Conservation (phyloP, 92 coral and sea anemone genomes). For the Blastomussa wellsi region DNA sequence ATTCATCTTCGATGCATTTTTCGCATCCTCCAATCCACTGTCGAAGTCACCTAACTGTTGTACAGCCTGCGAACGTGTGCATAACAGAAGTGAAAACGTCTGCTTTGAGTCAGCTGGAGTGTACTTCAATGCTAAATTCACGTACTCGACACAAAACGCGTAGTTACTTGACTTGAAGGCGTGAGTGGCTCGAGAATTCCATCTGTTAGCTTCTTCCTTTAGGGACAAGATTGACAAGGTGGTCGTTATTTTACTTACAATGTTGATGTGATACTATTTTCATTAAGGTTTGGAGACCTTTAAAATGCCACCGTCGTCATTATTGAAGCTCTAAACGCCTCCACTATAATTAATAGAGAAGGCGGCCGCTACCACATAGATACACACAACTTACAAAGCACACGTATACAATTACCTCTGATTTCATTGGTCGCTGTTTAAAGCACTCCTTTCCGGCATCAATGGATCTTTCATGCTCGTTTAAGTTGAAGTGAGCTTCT, state of each 20-base stretch:
- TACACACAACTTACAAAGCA: too few relatives aligned
- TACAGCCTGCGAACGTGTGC: constrained; percentile 45
- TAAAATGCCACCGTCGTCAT: too few relatives aligned
- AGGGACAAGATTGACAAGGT: neutral
- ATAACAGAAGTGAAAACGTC: constrained; percentile 45
- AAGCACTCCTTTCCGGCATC: constrained; percentile 59
- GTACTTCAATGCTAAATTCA: constrained; percentile 56
- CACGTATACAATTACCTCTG: constrained; percentile 79
- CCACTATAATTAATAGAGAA: too few relatives aligned
- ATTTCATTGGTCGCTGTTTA: constrained; percentile 57
- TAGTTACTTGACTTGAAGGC: neutral
- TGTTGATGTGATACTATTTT: too few relatives aligned
- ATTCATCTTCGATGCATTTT: constrained; percentile 29
- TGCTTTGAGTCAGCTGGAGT: constrained; percentile 43
- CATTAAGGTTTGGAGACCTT: too few relatives aligned
- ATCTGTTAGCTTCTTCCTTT: constrained; percentile 58
- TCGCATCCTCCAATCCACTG: constrained; percentile 56
- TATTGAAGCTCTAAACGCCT: too few relatives aligned
- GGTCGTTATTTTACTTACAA: too few relatives aligned
- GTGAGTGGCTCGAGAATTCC: constrained; percentile 43
- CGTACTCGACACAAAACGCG: constrained; percentile 12
- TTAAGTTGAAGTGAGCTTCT: constrained; percentile 38
- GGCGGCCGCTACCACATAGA: too few relatives aligned
- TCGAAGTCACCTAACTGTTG: constrained; percentile 10
- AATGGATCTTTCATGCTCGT: constrained; percentile 36